Base-by-base conservation (phyloP, 2,888 invertebrate genomes). In the Andrena dorsata region DNA sequence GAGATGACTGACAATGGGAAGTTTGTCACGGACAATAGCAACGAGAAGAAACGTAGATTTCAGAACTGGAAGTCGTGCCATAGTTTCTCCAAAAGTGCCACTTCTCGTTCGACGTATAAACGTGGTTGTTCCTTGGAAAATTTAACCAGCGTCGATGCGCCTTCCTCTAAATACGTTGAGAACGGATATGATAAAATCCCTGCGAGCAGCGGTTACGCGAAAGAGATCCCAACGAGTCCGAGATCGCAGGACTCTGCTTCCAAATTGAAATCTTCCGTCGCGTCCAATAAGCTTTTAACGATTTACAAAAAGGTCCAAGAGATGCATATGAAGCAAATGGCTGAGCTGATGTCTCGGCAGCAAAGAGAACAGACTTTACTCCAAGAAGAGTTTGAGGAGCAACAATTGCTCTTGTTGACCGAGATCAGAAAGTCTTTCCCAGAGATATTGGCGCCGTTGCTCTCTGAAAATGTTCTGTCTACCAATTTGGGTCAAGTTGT, bases 301-400 rank as follows among this genome's bases (percentile, higher is more conserved):
- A 88, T 93, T 61, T 93, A 93, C 49, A 88, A 89, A 92, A 87
- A 95, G 94, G 91, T 96, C 81, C 96, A 96, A 88, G 95, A 95
- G 49, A 95, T 96, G 83, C 97, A 97, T 90, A 95, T 96, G 7
- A 93, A 94, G 53, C 95, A 96, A 91, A 96, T 97, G 95, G 94
- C 95, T 0, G 95, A 94, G 71, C 92, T 97, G 69, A 94, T 96
- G 2, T 95, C 95, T 49, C 95, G 96, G 74, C 96, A 97, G 90
- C 95, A 96, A 78, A 94, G 94, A 65, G 96, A 97, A 90, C 96
- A 96, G 88, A 92, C 95, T 64, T 92, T 95, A 32, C 93, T 97
- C 85, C 96, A 96, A 87, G 94, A 96, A 88, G 95, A 95, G 60
- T 97, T 97, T 87, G 96, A 96, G 84, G 95, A 95, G 66, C 96